These are phyloP conservation scores for Agonopterix alstromeriana DNA, from an alignment of 2,888 invertebrate species.

Conservation along the genomic window DNA sequence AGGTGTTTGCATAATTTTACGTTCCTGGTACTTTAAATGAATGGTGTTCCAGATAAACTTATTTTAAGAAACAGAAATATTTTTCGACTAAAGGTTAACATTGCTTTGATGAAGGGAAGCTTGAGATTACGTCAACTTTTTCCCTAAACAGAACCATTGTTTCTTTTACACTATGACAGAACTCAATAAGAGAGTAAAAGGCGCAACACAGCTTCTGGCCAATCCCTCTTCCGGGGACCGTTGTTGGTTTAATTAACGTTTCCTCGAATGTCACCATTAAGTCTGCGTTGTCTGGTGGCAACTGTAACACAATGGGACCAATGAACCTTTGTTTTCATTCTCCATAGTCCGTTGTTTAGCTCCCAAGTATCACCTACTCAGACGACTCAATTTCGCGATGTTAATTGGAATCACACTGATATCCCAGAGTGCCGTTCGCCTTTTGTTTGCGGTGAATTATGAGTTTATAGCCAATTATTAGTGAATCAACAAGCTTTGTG, in stretches of 20 bases:
- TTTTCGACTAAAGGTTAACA: too few relatives aligned
- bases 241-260: constrained; percentile 66
- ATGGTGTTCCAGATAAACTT: too few relatives aligned
- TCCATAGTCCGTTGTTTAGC: constrained; percentile 26
- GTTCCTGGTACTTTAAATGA: too few relatives aligned
- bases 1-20: too few relatives aligned
- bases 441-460: constrained; percentile 60
- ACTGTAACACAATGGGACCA: constrained; percentile 23
- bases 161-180: too few relatives aligned
- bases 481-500: constrained; percentile 23
- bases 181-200: too few relatives aligned
- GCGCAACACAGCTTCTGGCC: too few relatives aligned
- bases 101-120: too few relatives aligned
- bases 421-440: constrained; percentile 41
- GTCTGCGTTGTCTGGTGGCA: constrained; percentile 44
- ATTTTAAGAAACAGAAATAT: constrained; percentile 5
- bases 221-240: constrained; percentile 27
- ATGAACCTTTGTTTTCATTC: constrained; percentile 29
- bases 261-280: constrained; percentile 68
- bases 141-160: too few relatives aligned
- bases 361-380: constrained; percentile 21
- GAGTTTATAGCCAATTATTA: constrained; percentile 52
- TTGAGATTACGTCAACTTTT: too few relatives aligned
- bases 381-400: constrained; percentile 52
- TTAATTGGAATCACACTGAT: constrained; percentile 61